Evolutionary conservation across 2,888 invertebrate species (phyloP).

Genomic region (Resseliella maxima): DNA sequence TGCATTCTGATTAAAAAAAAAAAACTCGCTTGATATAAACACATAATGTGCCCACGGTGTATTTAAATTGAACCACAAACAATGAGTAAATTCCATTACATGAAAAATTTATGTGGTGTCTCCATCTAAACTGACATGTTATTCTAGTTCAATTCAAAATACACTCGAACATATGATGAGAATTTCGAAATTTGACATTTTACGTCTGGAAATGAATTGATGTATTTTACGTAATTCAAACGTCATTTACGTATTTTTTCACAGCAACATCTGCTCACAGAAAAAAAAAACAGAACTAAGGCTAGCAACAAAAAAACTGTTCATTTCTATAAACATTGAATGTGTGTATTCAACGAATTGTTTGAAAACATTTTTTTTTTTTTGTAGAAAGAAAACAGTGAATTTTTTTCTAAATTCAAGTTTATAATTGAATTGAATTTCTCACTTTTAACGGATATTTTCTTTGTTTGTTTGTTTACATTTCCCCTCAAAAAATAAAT

Average conservation of each 20-base stretch:
- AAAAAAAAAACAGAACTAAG: too few species aligned
- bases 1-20: too few species aligned
- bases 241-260: constrained; percentile 9
- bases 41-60: too few species aligned
- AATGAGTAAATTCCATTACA: background rate
- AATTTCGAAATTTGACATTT: background rate
- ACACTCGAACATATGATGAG: background rate
- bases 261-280: background rate
- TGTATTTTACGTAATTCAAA: background rate
- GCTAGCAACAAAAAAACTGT: too few species aligned
- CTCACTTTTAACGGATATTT: background rate
- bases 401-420: background rate
- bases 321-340: too few species aligned
- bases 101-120: background rate
- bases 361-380: too few species aligned
- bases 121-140: constrained; percentile 3
- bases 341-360: too few species aligned
- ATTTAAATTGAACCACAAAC: background rate
- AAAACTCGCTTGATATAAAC: too few species aligned
- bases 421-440: background rate
- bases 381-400: too few species aligned
- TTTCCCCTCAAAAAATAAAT: background rate
- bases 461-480: constrained; percentile 38
- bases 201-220: background rate
- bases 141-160: background rate